Evolutionary conservation across 2,113 vertebrate species (phyloP).

Genomic region (Hassar affinis): DNA sequence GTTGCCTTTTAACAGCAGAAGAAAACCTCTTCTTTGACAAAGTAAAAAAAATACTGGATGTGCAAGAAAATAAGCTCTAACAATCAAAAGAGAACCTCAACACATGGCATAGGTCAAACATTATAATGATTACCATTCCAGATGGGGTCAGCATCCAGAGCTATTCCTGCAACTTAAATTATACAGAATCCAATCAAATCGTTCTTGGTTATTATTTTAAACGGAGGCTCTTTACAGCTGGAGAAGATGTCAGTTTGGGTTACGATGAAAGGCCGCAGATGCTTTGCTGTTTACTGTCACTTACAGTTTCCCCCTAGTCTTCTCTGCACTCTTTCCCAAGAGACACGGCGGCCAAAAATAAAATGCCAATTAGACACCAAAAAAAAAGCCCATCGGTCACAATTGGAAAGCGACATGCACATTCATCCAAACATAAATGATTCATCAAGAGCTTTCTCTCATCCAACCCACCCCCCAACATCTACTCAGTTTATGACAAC

Average conservation of each 20-base stretch:
- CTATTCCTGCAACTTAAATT: neutral
- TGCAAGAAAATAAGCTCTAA: neutral
- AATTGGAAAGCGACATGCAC: conserved; percentile 14
- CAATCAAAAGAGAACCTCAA: neutral
- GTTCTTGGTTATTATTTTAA: neutral
- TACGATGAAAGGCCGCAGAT: conserved; percentile 10
- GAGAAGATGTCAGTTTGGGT: neutral
- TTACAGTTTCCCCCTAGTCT: conserved; percentile 23
- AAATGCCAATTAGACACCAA: conserved; percentile 37
- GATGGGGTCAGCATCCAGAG: neutral
- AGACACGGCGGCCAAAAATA: conserved; percentile 36
- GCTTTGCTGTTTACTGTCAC: conserved; percentile 31
- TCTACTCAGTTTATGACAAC: conserved; percentile 37
- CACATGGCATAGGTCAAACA: neutral
- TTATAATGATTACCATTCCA: neutral
- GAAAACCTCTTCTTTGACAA: neutral
- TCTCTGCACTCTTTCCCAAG: conserved; percentile 36
- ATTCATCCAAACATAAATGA: conserved; percentile 50
- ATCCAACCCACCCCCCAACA: neutral
- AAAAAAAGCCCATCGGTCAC: conserved; percentile 32
- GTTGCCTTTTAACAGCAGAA: neutral
- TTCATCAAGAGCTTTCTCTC: conserved; percentile 45
- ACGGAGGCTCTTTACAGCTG: neutral
- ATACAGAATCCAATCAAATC: neutral
- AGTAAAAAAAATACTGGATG: neutral